Evolutionary conservation across 2,797 vertebrate genomes (phyloP).

Genomic region (Balearica regulorum): DNA sequence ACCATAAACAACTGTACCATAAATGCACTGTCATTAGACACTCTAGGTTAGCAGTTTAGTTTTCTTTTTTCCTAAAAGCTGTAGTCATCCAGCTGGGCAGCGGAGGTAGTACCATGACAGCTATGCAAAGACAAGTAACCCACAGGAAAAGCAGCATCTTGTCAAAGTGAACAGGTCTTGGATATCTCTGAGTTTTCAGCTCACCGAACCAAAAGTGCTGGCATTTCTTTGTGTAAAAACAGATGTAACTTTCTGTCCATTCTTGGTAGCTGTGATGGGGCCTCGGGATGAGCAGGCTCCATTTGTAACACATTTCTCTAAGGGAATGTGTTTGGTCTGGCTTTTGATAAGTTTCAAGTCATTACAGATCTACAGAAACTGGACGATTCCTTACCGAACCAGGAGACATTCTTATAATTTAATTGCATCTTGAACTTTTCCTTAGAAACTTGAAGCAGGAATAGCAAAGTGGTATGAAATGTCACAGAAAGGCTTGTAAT

Average conservation of each 20-base stretch:
- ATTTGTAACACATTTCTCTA: not conserved
- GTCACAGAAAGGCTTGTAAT: not conserved
- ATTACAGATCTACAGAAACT: not conserved
- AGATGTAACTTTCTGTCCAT: not conserved
- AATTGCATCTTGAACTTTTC: not conserved
- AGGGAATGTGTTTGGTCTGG: not conserved
- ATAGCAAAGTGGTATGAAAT: not conserved
- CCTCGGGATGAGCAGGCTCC: not conserved
- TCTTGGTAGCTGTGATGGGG: not conserved
- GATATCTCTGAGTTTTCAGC: not conserved
- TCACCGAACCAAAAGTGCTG: not conserved
- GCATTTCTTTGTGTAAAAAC: not conserved
- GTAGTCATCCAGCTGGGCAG: not conserved
- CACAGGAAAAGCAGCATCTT: no score
- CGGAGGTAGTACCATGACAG: no score
- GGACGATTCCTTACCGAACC: not conserved
- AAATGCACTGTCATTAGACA: not conserved
- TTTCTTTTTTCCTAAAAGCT: not conserved
- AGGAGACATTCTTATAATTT: not conserved
- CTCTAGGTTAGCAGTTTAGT: not conserved
- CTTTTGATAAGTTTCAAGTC: not conserved
- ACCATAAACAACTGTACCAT: not conserved
- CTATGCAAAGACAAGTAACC: no score
- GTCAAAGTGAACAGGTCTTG: not conserved
- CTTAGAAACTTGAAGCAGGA: not conserved